Base-by-base conservation (phyloP, 2,888 invertebrate species). In the Callosobruchus maculatus region DNA sequence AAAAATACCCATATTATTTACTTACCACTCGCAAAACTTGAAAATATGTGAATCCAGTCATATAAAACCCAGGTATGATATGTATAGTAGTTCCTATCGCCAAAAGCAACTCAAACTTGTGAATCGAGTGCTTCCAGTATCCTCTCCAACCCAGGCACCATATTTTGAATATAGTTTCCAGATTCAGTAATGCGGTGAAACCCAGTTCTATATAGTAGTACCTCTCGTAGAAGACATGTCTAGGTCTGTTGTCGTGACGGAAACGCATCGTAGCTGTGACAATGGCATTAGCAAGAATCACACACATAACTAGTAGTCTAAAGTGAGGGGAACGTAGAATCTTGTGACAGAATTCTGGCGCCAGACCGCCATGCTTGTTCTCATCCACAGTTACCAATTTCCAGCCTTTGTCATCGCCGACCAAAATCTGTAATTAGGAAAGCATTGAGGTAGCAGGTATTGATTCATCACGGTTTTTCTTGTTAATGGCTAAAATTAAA, bases 131-230 rank as follows among this genome's bases (percentile, higher is more conserved):
- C 83, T 96, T 95, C 88, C 96, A 96, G 85, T 99, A 99, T 2
- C 97, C 96, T 74, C 94, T 92, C 90, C 98, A 95, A 2, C 99
- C 98, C 71, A 99, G 90, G 84, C 99, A 99, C 94, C 97, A 97
- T 80, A 99, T 95, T 89, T 99, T 99, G 84, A 99, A 96, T 66
- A 98, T 85, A 0, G 97, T 96, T 88, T 99, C 99, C 77, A 98
- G 88, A 85, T 98, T 95, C 84, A 99, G 91, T 80, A 99, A 92
- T 75, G 97, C 91, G 0, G 99, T 99, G 85, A 99, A 99, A 0
- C 95, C 95, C 78, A 97, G 93, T 90, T 98, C 98, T 74, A 95
- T 94, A 84, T 96, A 97, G 85, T 98, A 98, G 88, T 97, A 97
- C 82, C 95, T 94, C 84, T 95, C 93, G 82, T 96, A 95, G 83